Evolutionary conservation across 2,888 invertebrate species (phyloP), one percentile per base, ranked within the genome.

Genomic region (Ctenicera cuprea): DNA sequence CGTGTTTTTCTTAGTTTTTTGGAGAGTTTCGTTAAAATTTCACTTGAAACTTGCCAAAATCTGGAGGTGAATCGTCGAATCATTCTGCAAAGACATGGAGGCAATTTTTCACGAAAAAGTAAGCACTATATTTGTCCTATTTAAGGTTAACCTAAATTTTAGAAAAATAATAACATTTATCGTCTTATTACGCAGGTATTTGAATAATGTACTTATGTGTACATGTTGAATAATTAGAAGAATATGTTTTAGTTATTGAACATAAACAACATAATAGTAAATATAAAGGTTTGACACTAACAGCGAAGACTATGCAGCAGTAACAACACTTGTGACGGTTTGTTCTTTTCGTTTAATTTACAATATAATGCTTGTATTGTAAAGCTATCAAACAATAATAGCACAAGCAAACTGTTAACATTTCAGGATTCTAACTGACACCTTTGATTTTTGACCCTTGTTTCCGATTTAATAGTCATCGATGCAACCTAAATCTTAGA

Each of bases 51-150:
- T n/a, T 67, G 67, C 67, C 67, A 67, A 67, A 59, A 45, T 26
- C 14, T 38, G n/a, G 22, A 43, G 50, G 38, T 33, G n/a, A 54
- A 54, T 43, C 38, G 16, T 22, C 43, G 41, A 62, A 38, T 64
- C 48, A 70, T 70, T 33, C 33, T 50, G 38, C n/a, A 22, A 26
- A 82, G 67, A 71, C 20, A 88, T 88, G 88, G 87, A 88, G 75
- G 79, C 84, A 68, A 88, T 88, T 80, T 88, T 88, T 80, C 87
- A 88, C 76, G 88, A 88, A 83, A 87, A 87, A 85, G 87, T 87
- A 82, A 79, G 77, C 52, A 66, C 66, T 9, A 20, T 16, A 38
- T 30, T 59, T 33, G 30, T 16, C 54, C 48, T 54, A 30, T 14
- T 54, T 14, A 26, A 30, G 14, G 33, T 54, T 62, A 30, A 30